Evolutionary conservation across 2,113 vertebrate genomes (phyloP).

Genomic region (Eretmochelys imbricata): DNA sequence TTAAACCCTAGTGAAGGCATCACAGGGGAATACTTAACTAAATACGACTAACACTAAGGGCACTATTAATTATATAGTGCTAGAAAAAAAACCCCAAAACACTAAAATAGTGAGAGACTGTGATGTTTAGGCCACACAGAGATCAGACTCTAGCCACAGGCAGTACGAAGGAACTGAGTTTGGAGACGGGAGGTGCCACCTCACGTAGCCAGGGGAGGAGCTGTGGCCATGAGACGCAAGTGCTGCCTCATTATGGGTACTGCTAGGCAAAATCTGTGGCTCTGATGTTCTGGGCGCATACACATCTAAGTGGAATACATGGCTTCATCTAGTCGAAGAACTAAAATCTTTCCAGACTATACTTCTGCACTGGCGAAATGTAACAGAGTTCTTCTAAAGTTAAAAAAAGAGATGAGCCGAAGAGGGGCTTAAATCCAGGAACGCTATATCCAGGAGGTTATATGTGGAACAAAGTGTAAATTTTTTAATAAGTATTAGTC

Average conservation of each 20-base stretch:
- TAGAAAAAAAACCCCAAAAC: too few relatives aligned
- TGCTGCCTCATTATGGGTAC: too few relatives aligned
- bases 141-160: too few relatives aligned
- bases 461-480: neutral
- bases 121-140: neutral
- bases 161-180: neutral
- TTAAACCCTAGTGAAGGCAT: too few relatives aligned
- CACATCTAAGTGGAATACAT: neutral
- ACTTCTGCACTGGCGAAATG: neutral
- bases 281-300: too few relatives aligned
- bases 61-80: too few relatives aligned
- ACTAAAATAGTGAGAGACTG: neutral
- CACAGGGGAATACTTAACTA: too few relatives aligned
- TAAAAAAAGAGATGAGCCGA: neutral
- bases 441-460: neutral
- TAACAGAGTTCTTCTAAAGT: neutral
- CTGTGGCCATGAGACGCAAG: neutral
- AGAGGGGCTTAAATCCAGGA: neutral
- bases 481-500: neutral
- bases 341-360: neutral
- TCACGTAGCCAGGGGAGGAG: neutral
- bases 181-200: neutral
- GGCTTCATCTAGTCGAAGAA: neutral
- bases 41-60: too few relatives aligned
- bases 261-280: too few relatives aligned